phyloP scores from a whole-genome alignment of 2,888 invertebrate genomes.

The Terebella lapidaria region DNA sequence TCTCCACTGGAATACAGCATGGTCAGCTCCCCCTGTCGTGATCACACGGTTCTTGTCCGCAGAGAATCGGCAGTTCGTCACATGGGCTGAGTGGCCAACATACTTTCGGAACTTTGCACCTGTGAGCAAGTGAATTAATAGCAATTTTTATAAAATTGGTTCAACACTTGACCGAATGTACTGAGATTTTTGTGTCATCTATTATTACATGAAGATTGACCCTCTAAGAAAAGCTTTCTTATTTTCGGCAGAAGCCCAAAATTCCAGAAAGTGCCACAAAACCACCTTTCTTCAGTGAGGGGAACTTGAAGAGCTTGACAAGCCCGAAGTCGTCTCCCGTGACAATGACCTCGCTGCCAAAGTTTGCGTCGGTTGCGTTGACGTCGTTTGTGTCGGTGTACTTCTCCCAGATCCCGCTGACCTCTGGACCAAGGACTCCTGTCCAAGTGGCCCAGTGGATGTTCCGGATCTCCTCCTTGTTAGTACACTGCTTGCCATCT shows the following conservation, averaged over 20 bases:
- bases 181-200: too few relatives aligned
- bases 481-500: slow-evolving; percentile 51
- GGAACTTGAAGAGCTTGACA: slow-evolving; percentile 52
- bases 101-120: slow-evolving; percentile 54
- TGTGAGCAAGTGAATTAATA: slow-evolving; percentile 22
- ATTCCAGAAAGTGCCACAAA: too few relatives aligned
- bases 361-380: slow-evolving; percentile 50
- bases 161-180: too few relatives aligned
- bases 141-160: too few relatives aligned
- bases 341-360: slow-evolving; percentile 39
- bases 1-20: slow-evolving; percentile 55
- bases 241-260: too few relatives aligned
- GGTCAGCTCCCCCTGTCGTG: slow-evolving; percentile 54
- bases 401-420: slow-evolving; percentile 53
- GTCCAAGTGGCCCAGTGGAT: slow-evolving; percentile 51
- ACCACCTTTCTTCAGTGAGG: slow-evolving; percentile 50
- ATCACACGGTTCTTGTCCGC: slow-evolving; percentile 48
- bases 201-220: too few relatives aligned
- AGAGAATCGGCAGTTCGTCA: slow-evolving; percentile 54
- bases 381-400: slow-evolving; percentile 53
- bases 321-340: slow-evolving; percentile 54
- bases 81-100: slow-evolving; percentile 55
- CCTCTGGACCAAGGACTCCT: slow-evolving; percentile 51
- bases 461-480: slow-evolving; percentile 41
- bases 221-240: too few relatives aligned